These are phyloP conservation scores for Ceyx melanurus DNA, from an alignment of 2,113 vertebrate genomes.

Conservation along the genomic window DNA sequence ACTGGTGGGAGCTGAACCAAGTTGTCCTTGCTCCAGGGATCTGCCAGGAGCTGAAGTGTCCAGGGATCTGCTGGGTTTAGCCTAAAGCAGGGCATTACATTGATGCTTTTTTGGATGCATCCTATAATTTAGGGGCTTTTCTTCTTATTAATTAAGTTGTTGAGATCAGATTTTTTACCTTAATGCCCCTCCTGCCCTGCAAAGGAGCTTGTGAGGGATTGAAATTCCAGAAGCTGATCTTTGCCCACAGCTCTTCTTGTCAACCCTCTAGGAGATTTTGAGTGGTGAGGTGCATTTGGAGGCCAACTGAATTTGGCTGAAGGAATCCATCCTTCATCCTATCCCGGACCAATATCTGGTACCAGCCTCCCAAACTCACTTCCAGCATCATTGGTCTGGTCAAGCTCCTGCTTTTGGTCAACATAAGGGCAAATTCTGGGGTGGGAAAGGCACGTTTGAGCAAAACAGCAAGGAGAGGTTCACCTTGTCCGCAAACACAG, in stretches of 20 bases:
- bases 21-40: not conserved
- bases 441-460: not conserved
- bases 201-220: not conserved
- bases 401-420: not conserved
- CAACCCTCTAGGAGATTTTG: not conserved
- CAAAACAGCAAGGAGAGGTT: not conserved
- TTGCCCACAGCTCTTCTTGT: not conserved
- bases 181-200: not conserved
- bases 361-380: not conserved
- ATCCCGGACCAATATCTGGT: accelerated
- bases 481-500: not conserved
- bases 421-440: not conserved
- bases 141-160: not conserved
- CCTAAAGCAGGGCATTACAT: not conserved
- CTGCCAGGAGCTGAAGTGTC: not conserved
- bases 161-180: not conserved
- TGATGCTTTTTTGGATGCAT: not conserved
- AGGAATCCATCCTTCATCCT: not conserved
- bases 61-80: not conserved
- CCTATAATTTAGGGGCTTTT: not conserved
- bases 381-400: not conserved
- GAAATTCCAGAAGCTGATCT: not conserved
- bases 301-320: not conserved
- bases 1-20: accelerated
- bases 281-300: not conserved